These are phyloP conservation scores for Nemopilema nomurai DNA, from an alignment of 30 jellyfish, hydroid and myxozoan genomes.

Conservation along the genomic window DNA sequence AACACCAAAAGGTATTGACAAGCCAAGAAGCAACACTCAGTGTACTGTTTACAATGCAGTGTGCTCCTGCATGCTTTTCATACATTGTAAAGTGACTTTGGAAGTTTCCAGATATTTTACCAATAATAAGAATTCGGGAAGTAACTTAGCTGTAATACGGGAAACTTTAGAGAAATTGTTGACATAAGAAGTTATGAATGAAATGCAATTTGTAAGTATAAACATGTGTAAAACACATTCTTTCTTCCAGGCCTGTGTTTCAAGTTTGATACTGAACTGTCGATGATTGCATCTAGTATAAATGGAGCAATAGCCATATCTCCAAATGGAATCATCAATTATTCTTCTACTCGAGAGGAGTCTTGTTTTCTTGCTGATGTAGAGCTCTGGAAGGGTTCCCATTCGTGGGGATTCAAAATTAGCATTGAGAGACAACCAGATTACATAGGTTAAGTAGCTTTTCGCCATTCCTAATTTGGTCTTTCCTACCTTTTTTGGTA, in stretches of 20 bases:
- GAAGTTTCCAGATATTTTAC: too few species aligned
- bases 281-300: not conserved
- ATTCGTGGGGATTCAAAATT: conserved; percentile 57
- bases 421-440: not conserved
- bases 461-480: not conserved
- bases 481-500: not conserved
- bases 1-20: conserved; percentile 70
- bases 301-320: not conserved
- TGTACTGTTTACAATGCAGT: too few species aligned
- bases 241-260: conserved; percentile 15
- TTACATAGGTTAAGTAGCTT: not conserved
- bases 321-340: conserved; percentile 8
- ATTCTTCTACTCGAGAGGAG: conserved; percentile 9
- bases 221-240: not conserved
- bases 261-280: not conserved
- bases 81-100: too few species aligned
- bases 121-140: too few species aligned
- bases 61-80: too few species aligned
- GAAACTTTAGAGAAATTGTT: too few species aligned
- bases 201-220: too few species aligned
- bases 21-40: too few species aligned
- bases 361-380: conserved; percentile 49
- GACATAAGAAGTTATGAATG: too few species aligned
- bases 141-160: too few species aligned
- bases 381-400: conserved; percentile 36